Conservation (phyloP, 2,113 vertebrate species). For the Phodopus roborovskii region DNA sequence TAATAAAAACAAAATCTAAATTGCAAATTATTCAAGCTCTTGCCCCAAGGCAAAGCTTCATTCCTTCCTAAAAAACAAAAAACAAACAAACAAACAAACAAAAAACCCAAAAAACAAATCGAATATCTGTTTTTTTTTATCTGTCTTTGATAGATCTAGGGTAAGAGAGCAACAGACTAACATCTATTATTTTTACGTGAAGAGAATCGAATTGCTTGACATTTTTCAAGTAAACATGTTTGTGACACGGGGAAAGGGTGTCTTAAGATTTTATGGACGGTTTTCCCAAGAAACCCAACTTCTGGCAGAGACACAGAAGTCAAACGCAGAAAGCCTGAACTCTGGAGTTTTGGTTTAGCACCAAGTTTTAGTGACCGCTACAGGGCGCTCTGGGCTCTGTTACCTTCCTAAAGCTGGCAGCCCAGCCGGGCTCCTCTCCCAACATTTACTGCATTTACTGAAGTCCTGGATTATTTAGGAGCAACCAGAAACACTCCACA, state of each 20-base stretch:
- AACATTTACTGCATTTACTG: not conserved
- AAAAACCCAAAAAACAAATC: not conserved
- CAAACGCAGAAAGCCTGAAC: not conserved
- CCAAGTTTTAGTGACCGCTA: not conserved
- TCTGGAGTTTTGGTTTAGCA: not conserved
- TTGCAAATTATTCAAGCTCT: constrained; percentile 64
- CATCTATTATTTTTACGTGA: constrained; percentile 21
- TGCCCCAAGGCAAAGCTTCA: constrained; percentile 17
- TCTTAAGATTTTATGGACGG: not conserved
- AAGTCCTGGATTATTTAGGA: constrained; percentile 31
- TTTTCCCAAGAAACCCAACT: not conserved
- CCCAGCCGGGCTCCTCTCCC: not conserved
- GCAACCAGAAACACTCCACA: constrained; percentile 30
- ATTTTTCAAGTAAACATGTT: not conserved
- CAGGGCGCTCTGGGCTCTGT: constrained; percentile 5
- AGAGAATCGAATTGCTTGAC: not conserved
- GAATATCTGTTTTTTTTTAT: not conserved
- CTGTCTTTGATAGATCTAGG: not conserved
- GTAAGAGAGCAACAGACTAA: not conserved
- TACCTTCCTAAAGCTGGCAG: not conserved
- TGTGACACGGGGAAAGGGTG: not conserved
- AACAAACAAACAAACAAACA: too few relatives aligned
- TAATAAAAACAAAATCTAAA: constrained; percentile 76
- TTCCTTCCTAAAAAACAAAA: constrained; percentile 62
- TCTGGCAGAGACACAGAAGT: not conserved